Conservation (phyloP, 2,888 invertebrate species). For the Steromphala cineraria region DNA sequence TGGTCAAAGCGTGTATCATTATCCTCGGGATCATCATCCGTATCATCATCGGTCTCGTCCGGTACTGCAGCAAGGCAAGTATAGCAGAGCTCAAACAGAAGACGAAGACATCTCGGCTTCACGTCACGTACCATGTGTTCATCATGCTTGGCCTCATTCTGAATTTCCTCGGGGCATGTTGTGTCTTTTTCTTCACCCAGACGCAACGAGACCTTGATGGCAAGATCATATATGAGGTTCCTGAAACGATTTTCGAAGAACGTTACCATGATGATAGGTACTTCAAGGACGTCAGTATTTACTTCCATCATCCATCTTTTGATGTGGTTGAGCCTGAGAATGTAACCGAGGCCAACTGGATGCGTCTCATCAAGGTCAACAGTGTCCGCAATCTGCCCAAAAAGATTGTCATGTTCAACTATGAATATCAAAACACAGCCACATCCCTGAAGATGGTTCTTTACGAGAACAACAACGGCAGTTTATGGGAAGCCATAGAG, state of each 20-base stretch:
- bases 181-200: constrained; percentile 63
- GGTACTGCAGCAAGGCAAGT: constrained; percentile 47
- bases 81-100: constrained; percentile 32
- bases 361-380: constrained; percentile 41
- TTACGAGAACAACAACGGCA: constrained; percentile 36
- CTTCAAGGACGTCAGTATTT: constrained; percentile 61
- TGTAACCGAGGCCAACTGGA: constrained; percentile 41
- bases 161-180: constrained; percentile 50
- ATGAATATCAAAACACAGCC: constrained; percentile 41
- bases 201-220: constrained; percentile 56
- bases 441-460: constrained; percentile 40
- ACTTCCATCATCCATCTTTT: constrained; percentile 55
- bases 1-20: constrained; percentile 54
- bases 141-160: constrained; percentile 60
- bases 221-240: constrained; percentile 56
- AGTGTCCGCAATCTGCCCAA: constrained; percentile 25
- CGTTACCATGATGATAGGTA: constrained; percentile 61
- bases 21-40: constrained; percentile 54
- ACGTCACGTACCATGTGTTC: constrained; percentile 53
- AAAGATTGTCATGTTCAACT: constrained; percentile 34
- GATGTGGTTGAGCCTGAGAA: constrained; percentile 33
- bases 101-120: constrained; percentile 41
- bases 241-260: constrained; percentile 52
- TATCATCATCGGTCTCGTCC: constrained; percentile 45
- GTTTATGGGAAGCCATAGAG: constrained; percentile 31